Percentiles rank a stretch among this genome's conserved stretches.
Evolutionary conservation across 1,140 invertebrate genomes (phyloP).

Genomic region (Pseudomyrmex dendroicus): DNA sequence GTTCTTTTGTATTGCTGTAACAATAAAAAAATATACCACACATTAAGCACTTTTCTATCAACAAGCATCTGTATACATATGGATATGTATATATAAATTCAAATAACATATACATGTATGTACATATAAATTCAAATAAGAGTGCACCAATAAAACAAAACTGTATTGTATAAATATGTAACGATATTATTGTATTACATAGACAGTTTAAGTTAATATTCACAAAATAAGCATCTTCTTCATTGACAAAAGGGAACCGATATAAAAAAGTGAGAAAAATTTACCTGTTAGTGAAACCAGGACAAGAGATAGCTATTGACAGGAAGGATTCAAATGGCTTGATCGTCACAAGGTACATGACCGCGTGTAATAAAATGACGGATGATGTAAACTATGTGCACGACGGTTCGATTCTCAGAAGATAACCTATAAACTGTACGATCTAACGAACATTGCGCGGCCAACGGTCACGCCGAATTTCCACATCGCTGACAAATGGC

Average conservation of each 20-base stretch:
- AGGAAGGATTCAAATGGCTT: conserved; percentile 33
- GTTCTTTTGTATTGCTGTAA: conserved; percentile 60
- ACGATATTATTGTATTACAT: background rate
- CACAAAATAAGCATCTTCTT: background rate
- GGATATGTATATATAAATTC: too few species aligned
- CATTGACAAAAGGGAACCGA: background rate
- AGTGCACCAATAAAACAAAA: background rate
- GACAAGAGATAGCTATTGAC: conserved; percentile 20
- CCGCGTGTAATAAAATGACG: background rate
- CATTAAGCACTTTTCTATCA: background rate
- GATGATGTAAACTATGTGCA: conserved; percentile 46
- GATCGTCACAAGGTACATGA: conserved; percentile 62
- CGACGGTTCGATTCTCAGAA: background rate
- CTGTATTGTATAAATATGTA: background rate
- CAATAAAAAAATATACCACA: background rate
- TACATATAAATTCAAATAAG: background rate
- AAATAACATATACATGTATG: too few species aligned
- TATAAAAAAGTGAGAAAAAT: background rate
- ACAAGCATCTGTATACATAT: background rate
- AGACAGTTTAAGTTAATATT: background rate
- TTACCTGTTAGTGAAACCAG: conserved; percentile 29
- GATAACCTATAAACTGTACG: conserved; percentile 63
- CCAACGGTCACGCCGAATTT: background rate
- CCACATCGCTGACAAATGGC: conserved; percentile 6
- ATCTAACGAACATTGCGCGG: background rate